Evolutionary conservation across 2,797 vertebrate species (phyloP).

Genomic region (Paedocypris micromegethes): DNA sequence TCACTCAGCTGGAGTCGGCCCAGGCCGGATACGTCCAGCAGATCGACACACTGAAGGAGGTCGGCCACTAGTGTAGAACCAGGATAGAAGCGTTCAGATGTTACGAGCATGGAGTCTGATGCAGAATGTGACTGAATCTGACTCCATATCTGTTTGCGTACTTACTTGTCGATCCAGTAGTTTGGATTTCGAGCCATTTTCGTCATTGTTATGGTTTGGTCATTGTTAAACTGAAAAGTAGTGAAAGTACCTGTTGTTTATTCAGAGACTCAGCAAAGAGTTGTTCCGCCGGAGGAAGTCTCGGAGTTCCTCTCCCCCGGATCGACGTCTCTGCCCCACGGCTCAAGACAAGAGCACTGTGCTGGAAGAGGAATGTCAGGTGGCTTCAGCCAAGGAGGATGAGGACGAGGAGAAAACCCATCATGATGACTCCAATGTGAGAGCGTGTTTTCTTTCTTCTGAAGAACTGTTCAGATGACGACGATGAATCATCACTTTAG

Average conservation of each 20-base stretch:
- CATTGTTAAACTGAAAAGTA: too few species aligned
- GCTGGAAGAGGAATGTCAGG: constrained; percentile 67
- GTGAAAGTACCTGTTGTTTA: neutral
- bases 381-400: constrained; percentile 69
- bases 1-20: constrained; percentile 91
- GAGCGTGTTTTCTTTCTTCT: too few species aligned
- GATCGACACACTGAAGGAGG: constrained; percentile 98
- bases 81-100: too few species aligned
- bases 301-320: constrained; percentile 85
- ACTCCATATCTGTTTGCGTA: too few species aligned
- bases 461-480: too few species aligned
- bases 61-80: constrained; percentile 46
- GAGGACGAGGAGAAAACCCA: constrained; percentile 79
- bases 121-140: too few species aligned
- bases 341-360: constrained; percentile 65
- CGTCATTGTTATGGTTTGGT: too few species aligned
- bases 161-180: too few species aligned
- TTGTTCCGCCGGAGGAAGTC: constrained; percentile 89
- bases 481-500: neutral
- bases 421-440: constrained; percentile 85
- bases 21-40: constrained; percentile 93
- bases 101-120: too few species aligned
- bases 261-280: constrained; percentile 89
- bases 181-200: too few species aligned
- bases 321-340: constrained; percentile 77